Conservation (phyloP, 1,140 invertebrate species). For the Panagrolaimus sp. region DNA sequence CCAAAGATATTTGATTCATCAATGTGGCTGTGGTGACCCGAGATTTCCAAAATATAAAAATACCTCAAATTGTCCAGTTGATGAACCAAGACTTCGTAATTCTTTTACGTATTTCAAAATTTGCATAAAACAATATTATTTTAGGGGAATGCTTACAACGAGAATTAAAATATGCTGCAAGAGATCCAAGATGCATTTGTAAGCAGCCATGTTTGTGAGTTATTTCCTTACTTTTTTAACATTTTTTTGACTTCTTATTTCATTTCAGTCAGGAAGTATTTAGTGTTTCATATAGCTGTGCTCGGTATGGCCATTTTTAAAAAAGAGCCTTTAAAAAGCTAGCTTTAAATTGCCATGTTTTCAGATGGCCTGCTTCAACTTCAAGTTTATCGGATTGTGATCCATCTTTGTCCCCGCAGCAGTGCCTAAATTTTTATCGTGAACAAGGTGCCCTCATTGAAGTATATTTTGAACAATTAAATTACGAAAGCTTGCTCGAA, state of each 20-base stretch:
- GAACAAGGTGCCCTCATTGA: conserved; percentile 46
- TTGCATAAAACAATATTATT: conserved; percentile 14
- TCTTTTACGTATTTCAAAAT: neutral
- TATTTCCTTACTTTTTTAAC: neutral
- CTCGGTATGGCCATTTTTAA: conserved; percentile 23
- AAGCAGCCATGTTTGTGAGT: conserved; percentile 52
- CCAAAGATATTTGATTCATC: conserved; percentile 47
- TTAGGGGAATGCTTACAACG: conserved; percentile 49
- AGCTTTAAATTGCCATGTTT: conserved; percentile 13
- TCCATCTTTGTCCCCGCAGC: conserved; percentile 27
- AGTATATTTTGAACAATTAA: conserved; percentile 46
- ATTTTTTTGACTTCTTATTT: neutral
- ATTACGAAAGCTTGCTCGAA: conserved; percentile 42
- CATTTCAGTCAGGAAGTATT: conserved; percentile 52
- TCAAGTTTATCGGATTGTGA: conserved; percentile 32
- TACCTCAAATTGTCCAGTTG: conserved; percentile 54
- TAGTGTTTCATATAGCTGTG: conserved; percentile 54
- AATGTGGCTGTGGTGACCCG: conserved; percentile 57
- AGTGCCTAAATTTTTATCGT: conserved; percentile 45
- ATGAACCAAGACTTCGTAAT: conserved; percentile 47
- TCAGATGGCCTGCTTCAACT: conserved; percentile 43
- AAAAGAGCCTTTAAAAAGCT: neutral
- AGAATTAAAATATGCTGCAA: conserved; percentile 45
- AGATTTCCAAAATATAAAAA: conserved; percentile 51
- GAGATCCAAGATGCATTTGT: conserved; percentile 42